A percentile compares a stretch with the other conserved stretches of the same genome.
Conservation (phyloP, 2,797 vertebrate species). For the Benthosema pterotum region DNA sequence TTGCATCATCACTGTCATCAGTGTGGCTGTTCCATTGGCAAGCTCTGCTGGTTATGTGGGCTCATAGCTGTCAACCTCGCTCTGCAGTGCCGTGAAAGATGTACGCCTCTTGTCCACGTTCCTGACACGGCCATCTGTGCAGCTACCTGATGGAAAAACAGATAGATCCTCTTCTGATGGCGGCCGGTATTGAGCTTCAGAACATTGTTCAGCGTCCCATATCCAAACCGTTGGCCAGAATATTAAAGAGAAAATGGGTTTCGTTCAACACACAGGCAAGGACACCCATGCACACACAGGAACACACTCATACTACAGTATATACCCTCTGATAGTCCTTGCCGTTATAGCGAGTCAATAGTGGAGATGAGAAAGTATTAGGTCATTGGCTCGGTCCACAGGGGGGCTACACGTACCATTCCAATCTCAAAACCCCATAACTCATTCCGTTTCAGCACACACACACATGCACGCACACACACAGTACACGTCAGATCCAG, state of each 20-base stretch:
- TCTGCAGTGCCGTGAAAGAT: constrained; percentile 14
- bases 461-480: no score
- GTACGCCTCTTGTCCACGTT: neutral
- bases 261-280: neutral
- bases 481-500: constrained; percentile 10
- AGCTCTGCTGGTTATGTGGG: constrained; percentile 21
- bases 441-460: constrained; percentile 7
- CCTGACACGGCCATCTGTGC: constrained; percentile 20
- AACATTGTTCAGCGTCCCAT: no score
- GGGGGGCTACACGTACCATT: constrained; percentile 24
- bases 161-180: no score
- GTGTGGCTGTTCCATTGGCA: constrained; percentile 46
- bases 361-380: constrained; percentile 32
- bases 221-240: no score
- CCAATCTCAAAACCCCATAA: constrained; percentile 19
- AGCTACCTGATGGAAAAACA: constrained; percentile 3
- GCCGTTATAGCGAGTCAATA: constrained; percentile 17
- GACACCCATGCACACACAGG: neutral
- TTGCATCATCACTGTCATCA: constrained; percentile 28
- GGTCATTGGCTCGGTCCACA: constrained; percentile 9
- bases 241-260: neutral
- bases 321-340: constrained; percentile 21
- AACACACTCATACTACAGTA: constrained; percentile 5
- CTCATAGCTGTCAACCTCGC: constrained; percentile 2
- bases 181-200: no score